Evolutionary conservation across 2,888 invertebrate species (phyloP), one percentile per base, ranked within the genome.

Genomic region (Taenaris catops): DNA sequence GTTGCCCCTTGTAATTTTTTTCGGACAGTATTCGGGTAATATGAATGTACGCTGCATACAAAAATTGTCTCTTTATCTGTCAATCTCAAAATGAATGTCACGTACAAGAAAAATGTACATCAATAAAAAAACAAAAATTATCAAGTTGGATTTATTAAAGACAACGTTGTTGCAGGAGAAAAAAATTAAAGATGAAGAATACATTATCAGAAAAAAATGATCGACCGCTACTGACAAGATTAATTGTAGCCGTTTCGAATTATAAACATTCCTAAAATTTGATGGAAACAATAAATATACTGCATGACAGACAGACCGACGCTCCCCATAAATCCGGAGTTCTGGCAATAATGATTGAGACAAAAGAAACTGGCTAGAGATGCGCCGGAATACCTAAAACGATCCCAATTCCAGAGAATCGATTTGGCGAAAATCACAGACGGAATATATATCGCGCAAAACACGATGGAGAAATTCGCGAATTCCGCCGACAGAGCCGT

Each of bases 381-480:
- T 29, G 39, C 38, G 27, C 41, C 25, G 17, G 38, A 57, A 68
- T 67, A 58, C 63, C 51, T 51, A 53, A 25, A 38, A 27, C 34
- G 24, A 56, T 24, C 25, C 36, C 46, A 51, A 72, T 76, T 80
- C 72, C 56, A 42, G 38, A 48, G 71, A 72, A 75, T 66, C 66
- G 67, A 71, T 70, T 66, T 57, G 50, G 54, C 49, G 49, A 58
- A 63, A 62, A 58, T 55, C 54, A 61, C 68, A 67, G 67, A 55
- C 55, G 45, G 70, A 64, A 74, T 75, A 67, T 64, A 65, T 73
- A 75, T 72, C 62, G 58, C 58, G 58, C 70, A 72, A 80, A 79
- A 80, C 75, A 74, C 52, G 65, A 53, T 56, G 56, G 48, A 67
- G 63, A 68, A 64, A 75, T 74, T 58, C 57, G 53, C 41, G 46